Conservation (phyloP, 2,888 invertebrate genomes). For the Lepidocyrtinus sp. region DNA sequence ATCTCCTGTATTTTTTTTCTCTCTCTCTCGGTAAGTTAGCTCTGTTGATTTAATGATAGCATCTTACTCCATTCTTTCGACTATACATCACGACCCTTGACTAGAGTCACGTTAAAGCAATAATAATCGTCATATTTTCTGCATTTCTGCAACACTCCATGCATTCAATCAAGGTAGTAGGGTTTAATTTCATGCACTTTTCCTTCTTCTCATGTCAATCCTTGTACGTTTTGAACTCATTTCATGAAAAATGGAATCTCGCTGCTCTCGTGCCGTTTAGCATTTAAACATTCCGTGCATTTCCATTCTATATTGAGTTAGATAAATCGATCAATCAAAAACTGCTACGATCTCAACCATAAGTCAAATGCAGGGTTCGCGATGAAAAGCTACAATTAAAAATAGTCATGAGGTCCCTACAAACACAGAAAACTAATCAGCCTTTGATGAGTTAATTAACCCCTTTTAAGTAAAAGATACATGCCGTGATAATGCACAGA, state of each 20-base stretch:
- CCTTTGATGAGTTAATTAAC: slow-evolving; percentile 1
- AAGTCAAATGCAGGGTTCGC: not conserved
- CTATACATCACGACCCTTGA: not conserved
- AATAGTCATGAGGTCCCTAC: not conserved
- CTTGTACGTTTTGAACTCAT: not conserved
- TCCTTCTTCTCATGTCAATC: not conserved
- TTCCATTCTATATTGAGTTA: not conserved
- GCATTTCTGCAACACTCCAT: not conserved
- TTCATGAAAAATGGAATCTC: not conserved
- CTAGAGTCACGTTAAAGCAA: slow-evolving; percentile 4
- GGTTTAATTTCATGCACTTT: not conserved
- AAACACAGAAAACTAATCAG: not conserved
- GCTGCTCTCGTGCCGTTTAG: not conserved
- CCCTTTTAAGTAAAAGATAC: not conserved
- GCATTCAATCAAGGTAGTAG: not conserved
- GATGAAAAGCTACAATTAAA: slow-evolving; percentile 5
- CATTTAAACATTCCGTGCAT: not conserved
- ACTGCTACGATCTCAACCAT: too few species aligned
- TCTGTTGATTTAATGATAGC: not conserved
- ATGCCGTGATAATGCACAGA: not conserved
- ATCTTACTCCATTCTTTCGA: not conserved
- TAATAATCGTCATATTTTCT: not conserved
- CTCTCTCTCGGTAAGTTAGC: too few species aligned
- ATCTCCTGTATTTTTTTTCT: not conserved
- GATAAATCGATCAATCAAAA: not conserved